Conservation (phyloP, 2,113 vertebrate species). For the Lota lota region DNA sequence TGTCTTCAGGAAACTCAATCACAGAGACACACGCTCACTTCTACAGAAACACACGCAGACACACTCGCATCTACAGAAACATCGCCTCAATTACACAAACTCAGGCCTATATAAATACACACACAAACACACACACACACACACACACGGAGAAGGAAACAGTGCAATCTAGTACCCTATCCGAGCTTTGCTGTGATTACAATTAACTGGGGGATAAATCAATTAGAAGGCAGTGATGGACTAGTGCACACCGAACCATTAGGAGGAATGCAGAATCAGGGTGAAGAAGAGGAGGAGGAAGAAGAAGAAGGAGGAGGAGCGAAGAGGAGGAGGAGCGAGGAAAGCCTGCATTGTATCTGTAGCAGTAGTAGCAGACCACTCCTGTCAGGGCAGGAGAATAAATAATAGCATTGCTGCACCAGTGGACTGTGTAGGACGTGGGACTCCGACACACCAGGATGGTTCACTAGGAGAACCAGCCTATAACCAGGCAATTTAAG, state of each 20-base stretch:
- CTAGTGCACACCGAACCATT: constrained; percentile 27
- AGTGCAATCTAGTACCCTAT: constrained; percentile 14
- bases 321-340: not conserved
- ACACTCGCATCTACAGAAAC: not conserved
- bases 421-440: not conserved
- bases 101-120: not conserved
- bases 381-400: constrained; percentile 21
- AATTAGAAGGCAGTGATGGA: constrained; percentile 35
- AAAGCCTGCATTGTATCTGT: constrained; percentile 33
- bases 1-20: too few species aligned
- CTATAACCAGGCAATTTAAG: not conserved
- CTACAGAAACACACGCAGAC: not conserved
- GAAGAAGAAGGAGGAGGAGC: not conserved
- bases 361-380: constrained; percentile 23
- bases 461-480: constrained; percentile 15
- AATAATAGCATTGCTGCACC: constrained; percentile 33
- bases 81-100: too few species aligned
- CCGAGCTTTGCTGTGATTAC: constrained; percentile 38
- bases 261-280: constrained; percentile 41
- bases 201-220: constrained; percentile 44
- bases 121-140: not conserved
- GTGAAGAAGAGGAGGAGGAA: constrained; percentile 2
- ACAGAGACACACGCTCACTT: too few species aligned
- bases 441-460: not conserved
- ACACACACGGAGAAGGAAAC: constrained; percentile 3